Percentiles rank a stretch among this genome's conserved stretches.
These are phyloP conservation scores for Spinibarbus caldwelli DNA, from an alignment of 2,797 vertebrate genomes.

Conservation along the genomic window DNA sequence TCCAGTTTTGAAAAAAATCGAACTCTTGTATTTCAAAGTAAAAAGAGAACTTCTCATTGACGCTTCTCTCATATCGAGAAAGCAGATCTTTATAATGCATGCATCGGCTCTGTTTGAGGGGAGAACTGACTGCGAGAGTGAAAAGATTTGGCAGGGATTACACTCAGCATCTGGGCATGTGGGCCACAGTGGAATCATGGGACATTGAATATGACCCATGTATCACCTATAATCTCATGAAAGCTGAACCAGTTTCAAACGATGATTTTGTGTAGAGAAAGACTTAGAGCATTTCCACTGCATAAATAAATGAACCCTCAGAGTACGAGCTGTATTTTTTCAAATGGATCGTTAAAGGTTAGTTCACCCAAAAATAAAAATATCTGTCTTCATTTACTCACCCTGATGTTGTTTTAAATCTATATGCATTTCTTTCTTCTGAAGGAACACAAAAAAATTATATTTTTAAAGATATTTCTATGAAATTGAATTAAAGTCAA, in stretches of 20 bases:
- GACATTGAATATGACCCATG: constrained; percentile 27
- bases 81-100: constrained; percentile 24
- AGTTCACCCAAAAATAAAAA: background rate
- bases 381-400: background rate
- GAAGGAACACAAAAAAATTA: background rate
- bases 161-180: constrained; percentile 69
- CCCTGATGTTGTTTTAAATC: background rate
- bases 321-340: background rate
- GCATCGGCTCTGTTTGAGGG: constrained; percentile 39
- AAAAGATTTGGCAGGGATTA: constrained; percentile 64
- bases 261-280: background rate
- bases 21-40: background rate
- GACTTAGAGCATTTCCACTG: background rate
- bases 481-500: too few species aligned
- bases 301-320: background rate
- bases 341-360: background rate
- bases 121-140: constrained; percentile 45
- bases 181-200: constrained; percentile 36
- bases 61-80: background rate
- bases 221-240: constrained; percentile 19
- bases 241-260: background rate
- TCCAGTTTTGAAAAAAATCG: constrained; percentile 3
- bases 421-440: background rate
- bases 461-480: background rate
- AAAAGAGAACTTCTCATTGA: background rate